phyloP scores from a whole-genome alignment of 2,797 vertebrate genomes.

The Xiphophorus birchmanni region DNA sequence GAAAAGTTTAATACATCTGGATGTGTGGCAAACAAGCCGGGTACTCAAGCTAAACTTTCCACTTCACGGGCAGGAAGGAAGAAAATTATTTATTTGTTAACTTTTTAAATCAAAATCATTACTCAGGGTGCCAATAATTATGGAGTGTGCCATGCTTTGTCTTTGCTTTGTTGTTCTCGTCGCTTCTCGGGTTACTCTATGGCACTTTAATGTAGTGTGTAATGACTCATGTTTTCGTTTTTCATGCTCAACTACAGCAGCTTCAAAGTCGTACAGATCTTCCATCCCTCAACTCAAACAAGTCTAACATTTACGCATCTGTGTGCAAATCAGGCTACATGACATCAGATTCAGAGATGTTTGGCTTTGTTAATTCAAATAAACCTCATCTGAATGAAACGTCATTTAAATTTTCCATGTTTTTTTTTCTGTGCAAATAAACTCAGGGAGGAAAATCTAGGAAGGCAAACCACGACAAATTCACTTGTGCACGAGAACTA shows the following conservation, averaged over 20 bases:
- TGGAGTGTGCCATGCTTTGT: not conserved
- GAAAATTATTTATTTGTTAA: not conserved
- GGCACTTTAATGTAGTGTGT: slow-evolving; percentile 36
- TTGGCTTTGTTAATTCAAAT: slow-evolving; percentile 30
- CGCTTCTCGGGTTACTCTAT: slow-evolving; percentile 33
- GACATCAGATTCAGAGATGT: slow-evolving; percentile 27
- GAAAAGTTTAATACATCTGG: not conserved
- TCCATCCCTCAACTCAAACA: slow-evolving; percentile 25
- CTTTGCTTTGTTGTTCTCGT: slow-evolving; percentile 18
- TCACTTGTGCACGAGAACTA: slow-evolving; percentile 75
- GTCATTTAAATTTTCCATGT: slow-evolving; percentile 17
- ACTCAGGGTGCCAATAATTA: not conserved
- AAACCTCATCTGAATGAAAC: slow-evolving; percentile 40
- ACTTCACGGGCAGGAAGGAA: not conserved
- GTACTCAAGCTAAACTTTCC: not conserved
- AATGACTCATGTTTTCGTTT: slow-evolving; percentile 33
- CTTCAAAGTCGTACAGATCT: slow-evolving; percentile 30
- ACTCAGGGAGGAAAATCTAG: slow-evolving; percentile 49
- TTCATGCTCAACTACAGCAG: slow-evolving; percentile 41
- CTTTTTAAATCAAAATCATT: not conserved
- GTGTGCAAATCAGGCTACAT: slow-evolving; percentile 65
- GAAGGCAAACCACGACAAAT: slow-evolving; percentile 70
- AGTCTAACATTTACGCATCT: slow-evolving; percentile 51
- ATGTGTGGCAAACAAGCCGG: not conserved
- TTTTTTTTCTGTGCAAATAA: slow-evolving; percentile 68